Percentiles rank a stretch among this genome's conserved stretches.
These are phyloP conservation scores for Drosophila aldrichi DNA, from an alignment of 2,888 invertebrate species.

Conservation along the genomic window DNA sequence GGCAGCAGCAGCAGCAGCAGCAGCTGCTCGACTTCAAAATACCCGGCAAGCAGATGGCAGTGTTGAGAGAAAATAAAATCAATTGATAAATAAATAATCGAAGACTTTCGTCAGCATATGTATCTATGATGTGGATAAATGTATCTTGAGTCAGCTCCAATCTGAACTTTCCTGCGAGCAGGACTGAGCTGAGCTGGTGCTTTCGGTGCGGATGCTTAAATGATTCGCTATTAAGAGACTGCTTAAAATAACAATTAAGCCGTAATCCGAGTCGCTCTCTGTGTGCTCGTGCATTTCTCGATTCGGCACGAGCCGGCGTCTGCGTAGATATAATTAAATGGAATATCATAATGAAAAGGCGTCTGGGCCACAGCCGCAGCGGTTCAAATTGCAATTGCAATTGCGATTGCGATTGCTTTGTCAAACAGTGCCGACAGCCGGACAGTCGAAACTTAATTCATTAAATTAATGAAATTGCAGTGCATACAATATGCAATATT, in stretches of 20 bases:
- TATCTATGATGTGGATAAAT: not conserved
- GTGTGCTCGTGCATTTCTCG: conserved; percentile 20
- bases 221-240: not conserved
- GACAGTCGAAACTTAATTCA: conserved; percentile 57
- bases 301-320: conserved; percentile 5
- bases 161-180: not conserved
- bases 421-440: conserved; percentile 24
- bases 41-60: not conserved
- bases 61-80: not conserved
- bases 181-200: not conserved
- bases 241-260: conserved; percentile 46
- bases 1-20: no score
- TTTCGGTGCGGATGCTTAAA: conserved; percentile 1
- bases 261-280: conserved; percentile 26
- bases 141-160: not conserved
- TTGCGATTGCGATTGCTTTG: conserved; percentile 27
- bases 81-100: not conserved
- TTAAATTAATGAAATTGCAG: conserved; percentile 73
- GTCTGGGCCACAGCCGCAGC: conserved; percentile 15
- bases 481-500: conserved; percentile 15
- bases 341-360: conserved; percentile 47
- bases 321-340: conserved; percentile 59
- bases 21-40: not conserved
- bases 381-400: conserved; percentile 19
- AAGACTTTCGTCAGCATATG: not conserved